phyloP scores from a whole-genome alignment of 2,888 invertebrate genomes.

The Caradrina clavipalpis region DNA sequence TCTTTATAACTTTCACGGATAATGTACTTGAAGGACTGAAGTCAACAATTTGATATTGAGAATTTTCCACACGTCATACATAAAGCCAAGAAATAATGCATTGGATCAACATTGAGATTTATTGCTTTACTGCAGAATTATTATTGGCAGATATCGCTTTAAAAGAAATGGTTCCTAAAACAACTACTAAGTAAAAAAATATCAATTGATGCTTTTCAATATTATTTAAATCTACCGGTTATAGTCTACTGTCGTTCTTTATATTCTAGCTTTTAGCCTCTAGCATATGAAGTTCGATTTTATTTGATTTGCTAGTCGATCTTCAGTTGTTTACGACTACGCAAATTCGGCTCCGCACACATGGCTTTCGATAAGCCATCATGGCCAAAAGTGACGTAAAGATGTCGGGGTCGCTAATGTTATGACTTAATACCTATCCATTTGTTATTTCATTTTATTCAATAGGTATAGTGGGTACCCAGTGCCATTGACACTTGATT shows the following conservation, averaged over 20 bases:
- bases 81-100: conserved; percentile 11
- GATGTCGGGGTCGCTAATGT: conserved; percentile 37
- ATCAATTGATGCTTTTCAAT: too few relatives aligned
- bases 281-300: background rate
- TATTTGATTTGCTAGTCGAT: background rate
- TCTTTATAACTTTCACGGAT: conserved; percentile 24
- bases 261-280: background rate
- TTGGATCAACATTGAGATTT: conserved; percentile 12
- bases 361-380: conserved; percentile 25
- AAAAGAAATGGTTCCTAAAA: background rate
- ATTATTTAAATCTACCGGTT: too few relatives aligned
- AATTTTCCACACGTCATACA: conserved; percentile 26
- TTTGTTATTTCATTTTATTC: conserved; percentile 31
- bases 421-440: conserved; percentile 33
- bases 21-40: conserved; percentile 28
- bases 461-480: background rate
- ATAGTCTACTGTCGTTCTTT: background rate
- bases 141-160: background rate
- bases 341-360: conserved; percentile 8
- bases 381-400: conserved; percentile 35
- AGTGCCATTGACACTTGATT: conserved; percentile 49
- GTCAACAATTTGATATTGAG: conserved; percentile 21
- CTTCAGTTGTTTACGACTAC: conserved; percentile 3
- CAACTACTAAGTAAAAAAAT: background rate
- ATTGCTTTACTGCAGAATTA: conserved; percentile 3